Evolutionary conservation across 2,797 vertebrate species (phyloP), one percentile per base, ranked within the genome.

Genomic region (Taenioides sp.): DNA sequence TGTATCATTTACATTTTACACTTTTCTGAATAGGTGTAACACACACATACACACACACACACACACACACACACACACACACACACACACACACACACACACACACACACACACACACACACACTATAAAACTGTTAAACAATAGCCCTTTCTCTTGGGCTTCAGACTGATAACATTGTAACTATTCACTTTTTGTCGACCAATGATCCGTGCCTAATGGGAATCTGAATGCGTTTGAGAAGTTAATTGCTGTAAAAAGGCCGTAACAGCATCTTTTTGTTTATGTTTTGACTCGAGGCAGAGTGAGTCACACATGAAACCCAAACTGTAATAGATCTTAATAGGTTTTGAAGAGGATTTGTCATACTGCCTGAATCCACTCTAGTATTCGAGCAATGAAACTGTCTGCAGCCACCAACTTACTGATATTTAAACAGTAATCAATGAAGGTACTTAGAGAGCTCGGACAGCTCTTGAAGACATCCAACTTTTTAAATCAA

Each of bases 181-280:
- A 82, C 43, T 57, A 79, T 90, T 81, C 83, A 86, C 82, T 83
- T 81, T 81, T 86, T 83, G 77, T 69, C 49, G 80, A 74, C 40
- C 64, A 80, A 82, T 82, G 78, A 72, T 85, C 58, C 47, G 62
- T 72, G 25, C 67, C 65, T 89, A 80, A 87, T 87, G 80, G 69
- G 73, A 87, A 85, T 80, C 80, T 81, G 80, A 88, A 85, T 82
- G 72, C 73, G 71, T 90, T 81, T 83, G 78, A 65, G 74, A 79
- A 76, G 78, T 78, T 87, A 82, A 86, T 87, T 84, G 79, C 81
- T 74, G 77, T 80, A 81, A 82, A 87, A 84, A 89, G 68, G 80
- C 72, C 86, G 84, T 83, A 84, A 75, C 60, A 18, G 73, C 60
- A 57, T 72, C 67, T 82, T 87, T 80, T 72, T 84, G 81, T 88